These are phyloP conservation scores for Drosophila ambigua DNA, from an alignment of 1,140 invertebrate genomes.

Conservation along the genomic window DNA sequence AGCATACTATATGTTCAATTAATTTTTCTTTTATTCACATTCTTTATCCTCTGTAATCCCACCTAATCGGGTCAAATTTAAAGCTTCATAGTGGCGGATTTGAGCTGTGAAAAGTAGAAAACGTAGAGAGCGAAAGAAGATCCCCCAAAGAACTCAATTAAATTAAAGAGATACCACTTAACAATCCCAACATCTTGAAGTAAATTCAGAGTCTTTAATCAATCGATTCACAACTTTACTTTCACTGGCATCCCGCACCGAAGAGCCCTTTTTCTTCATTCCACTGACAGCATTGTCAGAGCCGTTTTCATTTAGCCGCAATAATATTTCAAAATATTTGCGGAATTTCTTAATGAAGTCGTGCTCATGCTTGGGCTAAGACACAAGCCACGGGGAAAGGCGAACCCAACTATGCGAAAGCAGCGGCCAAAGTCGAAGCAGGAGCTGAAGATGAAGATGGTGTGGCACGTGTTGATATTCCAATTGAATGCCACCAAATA, in stretches of 20 bases:
- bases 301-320: constrained; percentile 41
- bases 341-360: constrained; percentile 78
- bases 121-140: neutral
- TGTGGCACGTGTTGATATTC: constrained; percentile 77
- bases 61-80: constrained; percentile 36
- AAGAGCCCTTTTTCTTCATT: neutral
- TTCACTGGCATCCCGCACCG: constrained; percentile 25
- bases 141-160: neutral
- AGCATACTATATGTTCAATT: constrained; percentile 41
- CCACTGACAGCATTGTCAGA: constrained; percentile 4
- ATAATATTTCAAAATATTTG: constrained; percentile 71
- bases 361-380: constrained; percentile 44
- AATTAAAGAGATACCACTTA: neutral
- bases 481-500: constrained; percentile 77
- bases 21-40: constrained; percentile 50
- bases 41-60: constrained; percentile 33
- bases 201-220: neutral
- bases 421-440: constrained; percentile 10
- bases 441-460: constrained; percentile 28
- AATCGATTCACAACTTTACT: constrained; percentile 15
- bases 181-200: neutral
- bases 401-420: constrained; percentile 49
- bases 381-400: constrained; percentile 60
- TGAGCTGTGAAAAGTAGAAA: neutral
- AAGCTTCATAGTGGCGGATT: neutral